Base-by-base conservation (phyloP, 2,113 vertebrate species). In the Siniperca chuatsi region DNA sequence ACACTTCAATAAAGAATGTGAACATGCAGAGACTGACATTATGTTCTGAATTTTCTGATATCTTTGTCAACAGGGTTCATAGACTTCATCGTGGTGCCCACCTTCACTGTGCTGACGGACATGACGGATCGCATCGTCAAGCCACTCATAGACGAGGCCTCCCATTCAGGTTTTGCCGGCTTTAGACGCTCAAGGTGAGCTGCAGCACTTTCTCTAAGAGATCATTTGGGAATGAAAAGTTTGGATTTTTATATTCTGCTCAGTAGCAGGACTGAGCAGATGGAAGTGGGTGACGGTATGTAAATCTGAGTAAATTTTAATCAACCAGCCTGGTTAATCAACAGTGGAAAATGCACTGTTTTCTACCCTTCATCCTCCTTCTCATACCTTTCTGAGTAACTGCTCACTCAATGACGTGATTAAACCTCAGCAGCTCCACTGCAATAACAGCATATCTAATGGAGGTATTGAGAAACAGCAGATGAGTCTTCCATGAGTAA, bases 51-150 rank as follows among this genome's bases (percentile, higher is more conserved):
- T 37, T 37, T 37, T 4, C 37, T 44, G 13, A 81, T 23, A 0
- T 87, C 8, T 86, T 89, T 73, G 81, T 78, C 70, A 21, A 21
- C 94, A 99, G 98, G 98, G 81, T 99, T 99, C 92, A 99, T 99
- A 73, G 98, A 99, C 93, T 99, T 98, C 92, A 99, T 99, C 0
- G 98, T 99, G 95, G 97, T 99, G 66, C 98, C 98, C 83, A 99
- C 98, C 44, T 99, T 99, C 94, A 98, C 97, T 71, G 97, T 99
- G 89, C 95, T 99, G 91, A 98, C 97, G 0, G 98, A 99, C 93
- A 99, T 99, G 98, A 97, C 97, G 0, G 98, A 99, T 84, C 97
- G 97, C 75, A 98, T 99, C 79, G 96, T 99, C 93, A 98, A 96
- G 8, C 98, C 98, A 0, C 95, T 99, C 50, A 96, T 98, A 0